Evolutionary conservation across 2,888 invertebrate genomes (phyloP).

Genomic region (Aromia moschata): DNA sequence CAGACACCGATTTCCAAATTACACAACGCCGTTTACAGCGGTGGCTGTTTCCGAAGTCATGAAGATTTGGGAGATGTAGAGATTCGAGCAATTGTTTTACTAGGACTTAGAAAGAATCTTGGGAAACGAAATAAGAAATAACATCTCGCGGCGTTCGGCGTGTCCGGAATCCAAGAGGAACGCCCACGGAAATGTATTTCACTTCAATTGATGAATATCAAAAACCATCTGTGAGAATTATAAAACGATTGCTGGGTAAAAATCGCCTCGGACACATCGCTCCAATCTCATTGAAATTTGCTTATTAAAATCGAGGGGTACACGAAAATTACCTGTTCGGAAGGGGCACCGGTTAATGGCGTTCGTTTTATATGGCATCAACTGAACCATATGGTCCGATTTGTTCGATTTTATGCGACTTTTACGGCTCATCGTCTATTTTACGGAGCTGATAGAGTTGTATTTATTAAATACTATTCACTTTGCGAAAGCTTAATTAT

Average conservation of each 20-base stretch:
- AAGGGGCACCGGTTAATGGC: constrained; percentile 29
- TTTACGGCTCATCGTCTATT: constrained; percentile 39
- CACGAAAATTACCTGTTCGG: constrained; percentile 31
- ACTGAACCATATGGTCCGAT: constrained; percentile 45
- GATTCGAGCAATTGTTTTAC: constrained; percentile 27
- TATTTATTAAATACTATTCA: constrained; percentile 39
- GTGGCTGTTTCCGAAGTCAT: constrained; percentile 7
- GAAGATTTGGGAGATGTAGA: not conserved
- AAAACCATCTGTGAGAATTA: constrained; percentile 48
- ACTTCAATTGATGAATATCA: constrained; percentile 51
- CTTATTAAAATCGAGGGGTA: constrained; percentile 34
- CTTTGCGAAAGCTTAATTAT: constrained; percentile 9
- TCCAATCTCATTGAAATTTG: not conserved
- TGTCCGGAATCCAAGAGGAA: constrained; percentile 46
- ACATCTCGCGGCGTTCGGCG: constrained; percentile 45
- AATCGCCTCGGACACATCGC: constrained; percentile 10
- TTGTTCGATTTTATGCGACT: constrained; percentile 42
- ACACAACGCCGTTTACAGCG: constrained; percentile 7
- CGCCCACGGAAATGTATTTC: constrained; percentile 51
- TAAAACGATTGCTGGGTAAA: constrained; percentile 44
- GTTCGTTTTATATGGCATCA: constrained; percentile 33
- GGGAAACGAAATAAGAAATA: constrained; percentile 44
- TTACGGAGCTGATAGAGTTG: constrained; percentile 37
- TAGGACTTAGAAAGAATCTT: constrained; percentile 30
- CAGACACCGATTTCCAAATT: constrained; percentile 8